Evolutionary conservation across 2,888 invertebrate genomes (phyloP), one percentile per base, ranked within the genome.

Genomic region (Hypercompe scribonia): DNA sequence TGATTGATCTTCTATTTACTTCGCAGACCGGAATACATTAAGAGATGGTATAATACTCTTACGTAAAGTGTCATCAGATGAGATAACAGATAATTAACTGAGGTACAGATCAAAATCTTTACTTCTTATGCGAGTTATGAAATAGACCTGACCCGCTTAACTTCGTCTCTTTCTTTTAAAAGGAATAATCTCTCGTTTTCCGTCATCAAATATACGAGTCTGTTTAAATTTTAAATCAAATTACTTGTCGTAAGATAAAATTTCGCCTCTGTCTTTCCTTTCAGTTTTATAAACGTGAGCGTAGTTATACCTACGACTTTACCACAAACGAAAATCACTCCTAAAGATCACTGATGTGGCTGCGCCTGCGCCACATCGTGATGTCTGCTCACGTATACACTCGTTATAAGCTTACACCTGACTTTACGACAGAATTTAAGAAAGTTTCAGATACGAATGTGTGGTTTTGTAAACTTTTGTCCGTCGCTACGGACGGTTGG

Each of bases 321-420:
- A 46, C 46, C 21, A 15, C 46, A 24, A 50, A 50, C 50, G 11
- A n/a, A 54, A n/a, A 54, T n/a, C 10, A 10, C 50, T 24, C 11
- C 1, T n/a, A 54, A 50, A 67, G 78, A 73, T 84, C 79, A 84
- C 71, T 76, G 84, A 82, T 76, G 81, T 77, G 36, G 58, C 68
- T 75, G 39, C 64, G 73, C 68, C 28, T 36, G 69, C 76, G 65
- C 69, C 70, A 68, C 74, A 64, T 72, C 70, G 73, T 79, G 75
- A 69, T 31, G 15, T 28, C 33, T 76, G 75, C 70, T 67, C 72
- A 58, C 69, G 80, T 70, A 34, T 69, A 68, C 36, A n/a, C 61
- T 61, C 31, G 34, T 54, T 50, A 11, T 31, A 36, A 36, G 36
- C 33, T 24, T 18, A 42, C 39, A 11, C 13, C 39, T 65, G 58